Evolutionary conservation across 2,888 invertebrate species (phyloP).

Genomic region (Sipha maydis): DNA sequence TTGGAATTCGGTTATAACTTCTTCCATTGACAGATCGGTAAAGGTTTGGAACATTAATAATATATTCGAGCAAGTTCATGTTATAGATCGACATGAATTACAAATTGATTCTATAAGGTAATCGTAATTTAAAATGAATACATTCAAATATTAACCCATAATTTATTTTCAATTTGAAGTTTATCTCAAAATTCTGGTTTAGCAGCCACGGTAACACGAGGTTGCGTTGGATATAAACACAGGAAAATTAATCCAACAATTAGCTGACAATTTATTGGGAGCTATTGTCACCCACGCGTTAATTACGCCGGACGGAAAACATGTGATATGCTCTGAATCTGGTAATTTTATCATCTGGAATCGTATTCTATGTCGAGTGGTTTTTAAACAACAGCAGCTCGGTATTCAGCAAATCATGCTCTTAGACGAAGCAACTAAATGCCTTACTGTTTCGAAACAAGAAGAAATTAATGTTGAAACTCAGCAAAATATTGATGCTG

Average conservation of each 20-base stretch:
- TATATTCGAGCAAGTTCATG: constrained; percentile 96
- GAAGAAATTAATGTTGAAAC: constrained; percentile 76
- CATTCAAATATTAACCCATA: background rate
- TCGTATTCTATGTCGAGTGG: constrained; percentile 72
- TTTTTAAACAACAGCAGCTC: constrained; percentile 85
- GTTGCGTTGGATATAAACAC: constrained; percentile 91
- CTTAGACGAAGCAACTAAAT: constrained; percentile 79
- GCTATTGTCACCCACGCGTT: constrained; percentile 94
- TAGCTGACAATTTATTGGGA: constrained; percentile 91
- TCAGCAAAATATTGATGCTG: constrained; percentile 73
- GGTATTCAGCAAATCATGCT: constrained; percentile 81
- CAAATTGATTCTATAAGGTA: constrained; percentile 93
- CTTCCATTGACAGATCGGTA: constrained; percentile 96
- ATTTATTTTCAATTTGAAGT: constrained; percentile 68
- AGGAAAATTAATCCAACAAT: constrained; percentile 84
- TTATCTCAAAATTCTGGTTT: constrained; percentile 81
- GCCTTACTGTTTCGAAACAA: constrained; percentile 80
- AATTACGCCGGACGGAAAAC: constrained; percentile 82
- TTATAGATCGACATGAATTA: constrained; percentile 93
- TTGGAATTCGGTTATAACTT: constrained; percentile 93
- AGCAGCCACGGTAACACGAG: constrained; percentile 92
- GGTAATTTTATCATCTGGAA: constrained; percentile 93
- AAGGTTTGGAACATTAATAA: constrained; percentile 99
- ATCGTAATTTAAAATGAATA: constrained; percentile 20
- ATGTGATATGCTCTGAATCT: constrained; percentile 90